Conservation (phyloP, 37 sponge, comb jelly and placozoan genomes). For the Crambe crambe region DNA sequence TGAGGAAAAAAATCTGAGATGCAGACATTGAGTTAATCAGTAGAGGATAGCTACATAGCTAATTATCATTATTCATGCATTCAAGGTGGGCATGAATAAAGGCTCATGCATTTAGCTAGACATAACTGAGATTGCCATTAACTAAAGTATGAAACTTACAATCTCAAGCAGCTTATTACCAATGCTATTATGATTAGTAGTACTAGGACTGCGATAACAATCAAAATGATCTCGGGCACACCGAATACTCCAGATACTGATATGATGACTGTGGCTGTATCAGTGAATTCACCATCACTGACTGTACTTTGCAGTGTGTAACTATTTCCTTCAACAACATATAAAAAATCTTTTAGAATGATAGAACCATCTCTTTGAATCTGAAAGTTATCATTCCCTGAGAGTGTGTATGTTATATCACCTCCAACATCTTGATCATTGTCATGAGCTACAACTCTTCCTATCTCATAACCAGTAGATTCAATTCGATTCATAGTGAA, state of each 20-base stretch:
- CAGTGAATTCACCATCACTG: slow-evolving; percentile 24
- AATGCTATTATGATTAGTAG: not conserved
- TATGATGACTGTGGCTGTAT: slow-evolving; percentile 4
- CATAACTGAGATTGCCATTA: too few species aligned
- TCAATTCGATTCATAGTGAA: slow-evolving; percentile 1
- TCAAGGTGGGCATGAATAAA: too few species aligned
- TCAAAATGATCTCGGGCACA: slow-evolving; percentile 23
- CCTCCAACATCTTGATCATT: not conserved
- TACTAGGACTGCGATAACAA: not conserved
- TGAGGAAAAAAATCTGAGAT: too few species aligned
- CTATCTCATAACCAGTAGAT: not conserved
- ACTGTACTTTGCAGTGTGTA: slow-evolving; percentile 20
- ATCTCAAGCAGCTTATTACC: not conserved
- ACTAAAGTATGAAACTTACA: too few species aligned
- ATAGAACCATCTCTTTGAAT: slow-evolving; percentile 23
- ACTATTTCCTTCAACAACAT: slow-evolving; percentile 26
- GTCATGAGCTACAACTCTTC: slow-evolving; percentile 21
- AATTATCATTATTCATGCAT: too few species aligned
- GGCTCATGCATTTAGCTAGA: too few species aligned
- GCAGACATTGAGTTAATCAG: too few species aligned
- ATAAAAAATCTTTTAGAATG: slow-evolving; percentile 11
- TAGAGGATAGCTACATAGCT: too few species aligned
- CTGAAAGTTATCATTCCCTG: slow-evolving; percentile 12
- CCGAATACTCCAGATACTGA: slow-evolving; percentile 16
- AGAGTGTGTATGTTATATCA: not conserved